Evolutionary conservation across 30 jellyfish, hydroid and myxozoan species (phyloP), one percentile per base, ranked within the genome.

Genomic region (Rhopilema esculentum): DNA sequence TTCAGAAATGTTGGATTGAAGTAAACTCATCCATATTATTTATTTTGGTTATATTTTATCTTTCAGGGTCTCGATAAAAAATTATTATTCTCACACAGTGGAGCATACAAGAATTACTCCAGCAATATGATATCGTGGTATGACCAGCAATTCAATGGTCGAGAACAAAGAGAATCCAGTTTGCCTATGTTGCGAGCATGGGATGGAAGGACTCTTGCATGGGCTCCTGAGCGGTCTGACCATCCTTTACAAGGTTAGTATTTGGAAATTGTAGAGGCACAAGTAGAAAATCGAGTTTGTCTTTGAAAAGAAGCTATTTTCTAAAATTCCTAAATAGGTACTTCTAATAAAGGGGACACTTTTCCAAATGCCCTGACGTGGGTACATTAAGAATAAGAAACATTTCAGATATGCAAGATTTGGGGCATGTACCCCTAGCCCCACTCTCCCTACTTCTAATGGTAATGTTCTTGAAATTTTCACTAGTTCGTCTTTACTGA

Each of bases 201-300:
- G 99, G 97, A 90, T 80, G 97, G 99, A 4, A 74, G 86, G 40
- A 81, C 96, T 1, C 28, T 82, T 67, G 86, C 99, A 6, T 95
- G 97, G 97, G 91, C 85, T 4, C 99, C 99, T 40, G 99, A 95
- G 69, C 82, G 80, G 67, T 84, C 97, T 1, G 99, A 95, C 69
- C 90, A 85, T 71, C 99, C 99, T 4, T 49, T 95, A 49, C 95
- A 85, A 87, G 99, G 99, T 89, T 62, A 69, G 70, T 53, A 20
- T 57, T 24, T 27, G n/a, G n/a, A n/a, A n/a, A n/a, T n/a, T n/a
- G n/a, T n/a, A n/a, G n/a, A n/a, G n/a, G n/a, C n/a, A n/a, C n/a
- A n/a, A n/a, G n/a, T n/a, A n/a, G n/a, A n/a, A n/a, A n/a, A n/a
- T n/a, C n/a, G n/a, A n/a, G n/a, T n/a, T n/a, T n/a, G 57, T 40